Base-by-base conservation (phyloP, 2,113 vertebrate genomes). In the Tichodroma muraria region DNA sequence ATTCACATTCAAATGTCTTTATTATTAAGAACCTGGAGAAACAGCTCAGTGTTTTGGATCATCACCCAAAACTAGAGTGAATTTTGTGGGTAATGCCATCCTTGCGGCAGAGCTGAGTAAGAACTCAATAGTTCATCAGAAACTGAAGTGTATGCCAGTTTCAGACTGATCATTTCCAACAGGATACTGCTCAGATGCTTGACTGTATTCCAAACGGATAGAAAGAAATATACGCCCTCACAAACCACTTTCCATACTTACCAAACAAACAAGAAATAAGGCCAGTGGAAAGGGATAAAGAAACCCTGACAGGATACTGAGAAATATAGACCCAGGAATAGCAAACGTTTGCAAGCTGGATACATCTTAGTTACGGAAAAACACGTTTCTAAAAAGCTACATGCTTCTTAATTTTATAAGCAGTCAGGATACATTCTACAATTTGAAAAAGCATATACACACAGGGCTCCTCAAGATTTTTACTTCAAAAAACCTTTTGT, bases 221-320 rank as follows among this genome's bases (percentile, higher is more conserved):
- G 11, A 87, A 84, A 37, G 10, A 85, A 81, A 42, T 35, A 85
- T 0, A 63, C 3, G 4, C 9, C 20, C 31, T 68, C 53, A 31
- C 40, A 69, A 85, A 81, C 53, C 45, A 25, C 49, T 87, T 85
- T 77, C 73, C 64, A 91, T 96, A 98, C 99, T 98, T 98, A 99
- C 99, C 99, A 99, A 97, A 96, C 99, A 99, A 93, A 99, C 99
- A 95, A 99, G 98, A 97, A 99, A 99, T 92, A 99, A 98, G 89
- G 99, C 99, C 95, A 99, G 80, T 1, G 99, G 99, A 89, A 99
- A 99, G 50, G 99, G 99, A 93, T 99, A 99, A 87, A 99, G 99
- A 96, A 99, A 99, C n/a, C 99, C 99, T 80, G 99, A 99, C 89
- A 99, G 98, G 96, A 99, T 99, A 97, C 99, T 99, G 92, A 99